Evolutionary conservation across 2,113 vertebrate species (phyloP).

Genomic region (Aix galericulata): DNA sequence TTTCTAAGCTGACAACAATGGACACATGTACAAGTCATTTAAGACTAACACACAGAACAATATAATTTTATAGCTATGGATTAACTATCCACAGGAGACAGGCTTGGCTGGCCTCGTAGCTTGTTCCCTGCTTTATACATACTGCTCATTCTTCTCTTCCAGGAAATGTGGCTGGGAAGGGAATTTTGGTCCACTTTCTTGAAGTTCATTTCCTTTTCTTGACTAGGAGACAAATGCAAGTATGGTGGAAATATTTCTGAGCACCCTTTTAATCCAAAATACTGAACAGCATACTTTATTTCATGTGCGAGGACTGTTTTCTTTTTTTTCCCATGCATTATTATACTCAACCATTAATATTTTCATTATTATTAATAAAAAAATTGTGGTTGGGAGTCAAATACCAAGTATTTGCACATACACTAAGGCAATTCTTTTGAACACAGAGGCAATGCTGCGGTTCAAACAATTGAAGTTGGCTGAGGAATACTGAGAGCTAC

Average conservation of each 20-base stretch:
- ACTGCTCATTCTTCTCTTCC: conserved; percentile 15
- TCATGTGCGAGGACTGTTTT: neutral
- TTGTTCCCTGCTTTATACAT: neutral
- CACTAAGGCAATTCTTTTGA: neutral
- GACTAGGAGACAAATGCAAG: neutral
- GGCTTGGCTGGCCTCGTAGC: neutral
- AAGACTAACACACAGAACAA: conserved; percentile 9
- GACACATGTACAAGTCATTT: neutral
- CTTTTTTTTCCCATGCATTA: neutral
- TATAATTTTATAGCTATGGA: neutral
- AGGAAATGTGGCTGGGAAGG: conserved; percentile 13
- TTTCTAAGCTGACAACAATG: conserved; percentile 31
- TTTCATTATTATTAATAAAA: neutral
- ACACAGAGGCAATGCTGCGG: neutral
- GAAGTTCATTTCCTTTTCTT: neutral
- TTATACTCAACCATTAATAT: neutral
- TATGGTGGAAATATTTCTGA: conserved; percentile 14
- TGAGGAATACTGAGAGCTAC: neutral
- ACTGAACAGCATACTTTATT: neutral
- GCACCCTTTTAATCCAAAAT: neutral
- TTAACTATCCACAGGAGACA: neutral
- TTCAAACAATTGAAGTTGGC: neutral
- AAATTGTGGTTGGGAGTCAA: neutral
- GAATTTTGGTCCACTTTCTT: neutral
- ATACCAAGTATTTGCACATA: neutral